Evolutionary conservation across 2,888 invertebrate species (phyloP).

Genomic region (Hecatera dysodea): DNA sequence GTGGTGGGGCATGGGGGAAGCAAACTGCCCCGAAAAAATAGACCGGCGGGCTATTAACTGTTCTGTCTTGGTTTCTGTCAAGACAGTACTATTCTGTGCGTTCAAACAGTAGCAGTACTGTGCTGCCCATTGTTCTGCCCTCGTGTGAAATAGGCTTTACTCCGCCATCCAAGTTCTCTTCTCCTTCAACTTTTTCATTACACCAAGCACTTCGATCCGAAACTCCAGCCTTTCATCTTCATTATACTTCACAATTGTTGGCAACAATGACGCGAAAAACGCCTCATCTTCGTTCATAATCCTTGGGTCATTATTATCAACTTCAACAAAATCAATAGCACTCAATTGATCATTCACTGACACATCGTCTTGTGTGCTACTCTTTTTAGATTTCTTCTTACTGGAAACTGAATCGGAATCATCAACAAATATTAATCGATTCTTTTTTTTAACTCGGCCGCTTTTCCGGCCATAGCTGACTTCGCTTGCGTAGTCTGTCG

Average conservation of each 20-base stretch:
- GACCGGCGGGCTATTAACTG: too few species aligned
- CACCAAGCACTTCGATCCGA: conserved; percentile 82
- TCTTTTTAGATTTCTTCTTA: conserved; percentile 57
- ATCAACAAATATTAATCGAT: conserved; percentile 56
- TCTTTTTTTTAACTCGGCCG: conserved; percentile 43
- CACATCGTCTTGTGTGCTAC: conserved; percentile 23
- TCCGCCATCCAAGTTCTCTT: conserved; percentile 74
- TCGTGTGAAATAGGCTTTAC: too few species aligned
- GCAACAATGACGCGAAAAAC: conserved; percentile 86
- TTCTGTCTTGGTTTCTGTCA: too few species aligned
- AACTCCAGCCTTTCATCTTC: conserved; percentile 86
- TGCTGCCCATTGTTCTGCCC: too few species aligned
- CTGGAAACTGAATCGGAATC: conserved; percentile 24
- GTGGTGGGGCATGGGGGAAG: too few species aligned
- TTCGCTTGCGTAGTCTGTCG: conserved; percentile 34
- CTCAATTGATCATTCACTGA: conserved; percentile 32
- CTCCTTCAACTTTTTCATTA: conserved; percentile 84
- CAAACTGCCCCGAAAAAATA: too few species aligned
- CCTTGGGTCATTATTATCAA: conserved; percentile 79
- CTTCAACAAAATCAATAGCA: conserved; percentile 75
- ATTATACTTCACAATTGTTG: conserved; percentile 83
- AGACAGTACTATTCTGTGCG: too few species aligned
- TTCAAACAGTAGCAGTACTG: too few species aligned
- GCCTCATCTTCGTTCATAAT: conserved; percentile 89
- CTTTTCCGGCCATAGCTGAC: conserved; percentile 41